A percentile compares a stretch with the other conserved stretches of the same genome.
phyloP scores from a whole-genome alignment of 2,113 vertebrate species.

The Lepisosteus osseus region DNA sequence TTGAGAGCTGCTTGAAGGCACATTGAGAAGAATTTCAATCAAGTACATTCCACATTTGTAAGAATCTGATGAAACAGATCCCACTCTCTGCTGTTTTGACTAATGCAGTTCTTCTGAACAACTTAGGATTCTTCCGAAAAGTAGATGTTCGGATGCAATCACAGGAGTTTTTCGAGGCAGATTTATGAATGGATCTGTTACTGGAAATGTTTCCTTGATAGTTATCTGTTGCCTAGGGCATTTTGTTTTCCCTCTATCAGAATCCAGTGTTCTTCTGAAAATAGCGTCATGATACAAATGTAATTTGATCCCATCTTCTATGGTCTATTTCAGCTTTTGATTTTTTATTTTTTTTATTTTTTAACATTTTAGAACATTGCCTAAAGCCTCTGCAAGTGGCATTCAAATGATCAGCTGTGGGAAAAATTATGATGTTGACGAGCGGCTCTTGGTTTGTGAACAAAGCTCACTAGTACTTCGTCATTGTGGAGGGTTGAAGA shows the following conservation, averaged over 20 bases:
- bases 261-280: neutral
- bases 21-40: neutral
- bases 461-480: neutral
- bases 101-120: neutral
- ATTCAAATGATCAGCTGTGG: neutral
- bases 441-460: too few relatives aligned
- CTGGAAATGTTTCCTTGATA: neutral
- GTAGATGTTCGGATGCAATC: neutral
- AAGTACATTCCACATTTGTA: neutral
- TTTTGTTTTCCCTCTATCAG: neutral
- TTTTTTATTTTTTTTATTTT: neutral
- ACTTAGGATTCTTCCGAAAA: neutral
- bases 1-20: neutral
- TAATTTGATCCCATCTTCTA: neutral
- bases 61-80: neutral
- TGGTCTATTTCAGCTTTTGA: neutral
- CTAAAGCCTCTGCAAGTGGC: neutral
- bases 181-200: neutral
- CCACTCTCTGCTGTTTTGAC: neutral
- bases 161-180: neutral
- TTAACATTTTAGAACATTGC: constrained; percentile 3
- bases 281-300: neutral
- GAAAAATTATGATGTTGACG: too few relatives aligned
- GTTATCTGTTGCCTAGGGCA: neutral
- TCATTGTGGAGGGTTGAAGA: neutral